phyloP scores from a whole-genome alignment of 2,797 vertebrate species.

The Scyliorhinus canicula region DNA sequence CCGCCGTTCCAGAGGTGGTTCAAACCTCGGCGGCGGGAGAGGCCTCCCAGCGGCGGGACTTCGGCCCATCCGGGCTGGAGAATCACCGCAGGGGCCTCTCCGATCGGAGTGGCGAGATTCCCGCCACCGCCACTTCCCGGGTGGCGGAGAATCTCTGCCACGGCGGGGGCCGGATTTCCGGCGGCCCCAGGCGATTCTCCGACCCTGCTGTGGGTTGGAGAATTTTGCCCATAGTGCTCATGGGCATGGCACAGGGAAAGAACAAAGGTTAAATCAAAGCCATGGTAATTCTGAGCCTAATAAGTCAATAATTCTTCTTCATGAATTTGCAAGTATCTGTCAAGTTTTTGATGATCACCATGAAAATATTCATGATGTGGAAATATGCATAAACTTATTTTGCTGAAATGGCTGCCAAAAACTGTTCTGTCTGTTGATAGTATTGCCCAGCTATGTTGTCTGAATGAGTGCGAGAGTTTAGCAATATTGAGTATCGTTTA shows the following conservation, averaged over 20 bases:
- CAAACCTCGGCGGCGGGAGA: no score
- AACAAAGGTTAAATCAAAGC: constrained; percentile 2
- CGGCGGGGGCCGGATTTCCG: no score
- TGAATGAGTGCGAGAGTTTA: not conserved
- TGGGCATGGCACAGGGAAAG: not conserved
- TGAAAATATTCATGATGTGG: not conserved
- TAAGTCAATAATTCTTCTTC: not conserved
- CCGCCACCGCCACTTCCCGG: no score
- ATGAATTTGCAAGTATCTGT: not conserved
- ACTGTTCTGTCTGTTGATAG: not conserved
- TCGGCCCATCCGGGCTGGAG: no score
- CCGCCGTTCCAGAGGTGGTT: no score
- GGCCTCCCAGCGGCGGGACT: no score
- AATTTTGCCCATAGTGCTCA: no score
- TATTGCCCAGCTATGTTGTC: not conserved
- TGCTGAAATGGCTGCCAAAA: not conserved
- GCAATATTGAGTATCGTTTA: not conserved
- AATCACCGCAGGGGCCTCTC: no score
- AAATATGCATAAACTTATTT: not conserved
- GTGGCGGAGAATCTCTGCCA: no score
- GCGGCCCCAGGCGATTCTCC: no score
- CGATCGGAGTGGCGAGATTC: no score
- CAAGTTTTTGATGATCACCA: not conserved
- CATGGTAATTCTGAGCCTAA: not conserved
- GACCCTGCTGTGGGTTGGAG: no score